These are phyloP conservation scores for Spilosoma lubricipeda DNA, from an alignment of 2,888 invertebrate genomes.

Conservation along the genomic window DNA sequence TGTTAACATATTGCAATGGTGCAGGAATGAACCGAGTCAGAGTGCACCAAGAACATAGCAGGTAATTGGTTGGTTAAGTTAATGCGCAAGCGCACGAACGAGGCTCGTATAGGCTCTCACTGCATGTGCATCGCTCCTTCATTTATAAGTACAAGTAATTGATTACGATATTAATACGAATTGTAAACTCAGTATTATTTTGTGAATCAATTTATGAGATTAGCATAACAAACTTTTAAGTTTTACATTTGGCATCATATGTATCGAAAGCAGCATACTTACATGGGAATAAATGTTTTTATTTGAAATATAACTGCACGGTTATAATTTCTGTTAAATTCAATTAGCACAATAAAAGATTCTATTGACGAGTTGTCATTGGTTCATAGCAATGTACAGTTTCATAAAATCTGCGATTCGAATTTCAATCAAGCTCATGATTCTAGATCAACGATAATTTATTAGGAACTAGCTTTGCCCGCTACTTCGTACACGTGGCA, in stretches of 20 bases:
- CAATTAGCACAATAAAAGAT: neutral
- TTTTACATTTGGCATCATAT: neutral
- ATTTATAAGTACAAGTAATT: conserved; percentile 47
- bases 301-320: neutral
- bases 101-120: conserved; percentile 21
- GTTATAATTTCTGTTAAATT: neutral
- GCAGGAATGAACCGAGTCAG: conserved; percentile 55
- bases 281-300: neutral
- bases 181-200: conserved; percentile 40
- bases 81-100: conserved; percentile 65
- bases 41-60: conserved; percentile 61
- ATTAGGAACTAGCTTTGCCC: too few species aligned
- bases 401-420: neutral
- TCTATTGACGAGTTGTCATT: neutral
- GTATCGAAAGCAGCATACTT: neutral
- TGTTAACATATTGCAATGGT: conserved; percentile 81
- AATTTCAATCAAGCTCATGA: neutral
- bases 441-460: neutral
- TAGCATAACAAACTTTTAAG: neutral
- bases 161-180: conserved; percentile 54
- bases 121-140: conserved; percentile 27
- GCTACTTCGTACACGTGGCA: too few species aligned
- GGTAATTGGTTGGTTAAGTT: conserved; percentile 76
- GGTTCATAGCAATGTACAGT: neutral
- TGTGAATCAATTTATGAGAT: conserved; percentile 16